Percentiles rank a stretch among this genome's conserved stretches.
These are phyloP conservation scores for Crocidura indochinensis DNA, from an alignment of 2,797 vertebrate species.

Conservation along the genomic window DNA sequence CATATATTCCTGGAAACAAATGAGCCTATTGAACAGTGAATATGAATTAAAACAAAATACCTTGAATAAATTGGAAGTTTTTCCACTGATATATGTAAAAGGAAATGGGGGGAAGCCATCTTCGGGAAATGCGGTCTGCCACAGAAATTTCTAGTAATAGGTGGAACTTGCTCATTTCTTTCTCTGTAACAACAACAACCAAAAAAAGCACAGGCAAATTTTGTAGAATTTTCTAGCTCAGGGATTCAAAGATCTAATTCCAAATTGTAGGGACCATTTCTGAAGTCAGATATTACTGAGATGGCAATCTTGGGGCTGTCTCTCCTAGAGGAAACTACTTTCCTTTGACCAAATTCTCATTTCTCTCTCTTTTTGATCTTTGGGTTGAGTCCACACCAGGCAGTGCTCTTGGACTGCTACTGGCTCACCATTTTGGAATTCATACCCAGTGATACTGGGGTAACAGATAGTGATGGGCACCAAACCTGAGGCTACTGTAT, in stretches of 20 bases:
- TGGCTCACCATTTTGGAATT: no score
- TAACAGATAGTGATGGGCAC: no score
- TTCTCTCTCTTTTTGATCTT: not conserved
- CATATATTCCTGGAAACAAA: no score
- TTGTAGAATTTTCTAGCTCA: not conserved
- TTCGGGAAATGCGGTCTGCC: conserved; percentile 8
- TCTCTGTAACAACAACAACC: not conserved
- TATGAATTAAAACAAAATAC: conserved; percentile 16
- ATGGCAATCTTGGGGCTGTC: not conserved
- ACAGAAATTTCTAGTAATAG: not conserved
- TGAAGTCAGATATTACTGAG: not conserved
- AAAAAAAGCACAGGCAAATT: no score
- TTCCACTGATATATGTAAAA: not conserved
- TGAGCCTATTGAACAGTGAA: no score
- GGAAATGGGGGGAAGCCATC: not conserved
- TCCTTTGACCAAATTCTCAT: no score
- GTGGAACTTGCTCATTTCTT: conserved; percentile 27
- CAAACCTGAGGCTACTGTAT: no score
- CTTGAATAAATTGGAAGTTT: not conserved
- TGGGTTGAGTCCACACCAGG: no score
- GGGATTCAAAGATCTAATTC: not conserved
- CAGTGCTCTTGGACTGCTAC: no score
- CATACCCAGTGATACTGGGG: no score
- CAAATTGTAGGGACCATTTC: not conserved
- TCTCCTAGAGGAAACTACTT: not conserved